Conservation (phyloP, 1,140 invertebrate genomes). For the Aleiodes sp. region DNA sequence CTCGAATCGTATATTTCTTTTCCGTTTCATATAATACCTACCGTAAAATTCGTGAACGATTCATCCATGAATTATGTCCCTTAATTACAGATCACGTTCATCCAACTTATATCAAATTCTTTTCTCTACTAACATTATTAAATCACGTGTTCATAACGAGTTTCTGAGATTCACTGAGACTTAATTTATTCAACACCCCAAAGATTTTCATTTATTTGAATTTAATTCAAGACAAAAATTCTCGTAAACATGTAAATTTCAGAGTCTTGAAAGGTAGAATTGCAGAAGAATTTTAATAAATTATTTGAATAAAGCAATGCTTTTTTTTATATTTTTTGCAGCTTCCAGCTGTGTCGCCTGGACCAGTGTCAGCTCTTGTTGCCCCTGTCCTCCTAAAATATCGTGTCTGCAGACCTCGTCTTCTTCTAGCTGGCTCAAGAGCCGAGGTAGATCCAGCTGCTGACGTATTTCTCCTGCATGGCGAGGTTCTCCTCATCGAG, state of each 20-base stretch:
- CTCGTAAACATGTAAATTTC: neutral
- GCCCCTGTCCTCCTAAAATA: conserved; percentile 67
- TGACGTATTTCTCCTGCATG: conserved; percentile 68
- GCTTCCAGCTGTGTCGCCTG: conserved; percentile 55
- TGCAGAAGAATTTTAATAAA: neutral
- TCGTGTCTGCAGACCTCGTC: conserved; percentile 57
- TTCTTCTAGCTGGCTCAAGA: conserved; percentile 71
- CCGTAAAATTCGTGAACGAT: no score
- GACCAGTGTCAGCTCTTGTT: conserved; percentile 64
- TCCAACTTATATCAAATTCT: no score
- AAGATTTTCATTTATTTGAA: no score
- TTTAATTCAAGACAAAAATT: no score
- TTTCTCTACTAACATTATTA: no score
- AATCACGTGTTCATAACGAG: no score
- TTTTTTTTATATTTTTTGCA: conserved; percentile 43
- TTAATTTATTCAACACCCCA: no score
- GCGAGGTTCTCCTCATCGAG: conserved; percentile 72
- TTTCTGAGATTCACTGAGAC: no score
- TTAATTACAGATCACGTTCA: no score
- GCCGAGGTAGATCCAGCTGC: conserved; percentile 71
- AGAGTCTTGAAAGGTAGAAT: neutral
- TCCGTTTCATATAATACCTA: no score
- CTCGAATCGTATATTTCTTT: conserved; percentile 21
- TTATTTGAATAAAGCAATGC: no score
- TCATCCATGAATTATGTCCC: conserved; percentile 28